Percentiles rank a stretch among this genome's conserved stretches.
Evolutionary conservation across 2,113 vertebrate species (phyloP).

Genomic region (Phyllostomus hastatus): DNA sequence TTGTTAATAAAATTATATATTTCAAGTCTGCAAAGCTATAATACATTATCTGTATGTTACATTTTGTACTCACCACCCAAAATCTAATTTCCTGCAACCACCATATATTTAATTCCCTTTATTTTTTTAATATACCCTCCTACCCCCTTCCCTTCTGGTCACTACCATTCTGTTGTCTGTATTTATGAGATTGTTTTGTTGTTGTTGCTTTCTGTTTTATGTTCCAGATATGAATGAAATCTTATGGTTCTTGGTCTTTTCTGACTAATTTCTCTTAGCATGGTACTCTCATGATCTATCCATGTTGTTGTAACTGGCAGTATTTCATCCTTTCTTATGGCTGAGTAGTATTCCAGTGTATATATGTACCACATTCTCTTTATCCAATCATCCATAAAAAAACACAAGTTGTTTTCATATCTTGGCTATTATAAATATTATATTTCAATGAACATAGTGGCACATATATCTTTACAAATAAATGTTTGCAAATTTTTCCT

Average conservation of each 20-base stretch:
- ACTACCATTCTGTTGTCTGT: not conserved
- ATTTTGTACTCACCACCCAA: not conserved
- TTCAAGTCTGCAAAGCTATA: not conserved
- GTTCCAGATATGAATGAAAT: not conserved
- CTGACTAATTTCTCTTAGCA: not conserved
- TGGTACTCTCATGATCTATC: not conserved
- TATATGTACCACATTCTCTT: not conserved
- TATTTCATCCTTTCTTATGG: not conserved
- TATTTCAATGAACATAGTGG: not conserved
- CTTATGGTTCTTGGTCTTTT: not conserved
- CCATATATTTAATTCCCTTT: not conserved
- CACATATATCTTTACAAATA: not conserved
- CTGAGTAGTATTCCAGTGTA: not conserved
- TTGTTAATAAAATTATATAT: not conserved
- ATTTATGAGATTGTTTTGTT: not conserved
- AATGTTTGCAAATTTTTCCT: not conserved
- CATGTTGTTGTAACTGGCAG: not conserved
- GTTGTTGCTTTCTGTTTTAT: not conserved
- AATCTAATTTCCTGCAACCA: not conserved
- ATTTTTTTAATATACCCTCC: not conserved
- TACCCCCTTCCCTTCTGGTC: not conserved
- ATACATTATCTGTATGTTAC: not conserved
- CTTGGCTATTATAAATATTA: not conserved
- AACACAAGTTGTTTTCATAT: not conserved
- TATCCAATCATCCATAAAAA: not conserved